A percentile compares a stretch with the other conserved stretches of the same genome.
phyloP scores from a whole-genome alignment of 2,888 invertebrate genomes.

The Calliopum simillimum region DNA sequence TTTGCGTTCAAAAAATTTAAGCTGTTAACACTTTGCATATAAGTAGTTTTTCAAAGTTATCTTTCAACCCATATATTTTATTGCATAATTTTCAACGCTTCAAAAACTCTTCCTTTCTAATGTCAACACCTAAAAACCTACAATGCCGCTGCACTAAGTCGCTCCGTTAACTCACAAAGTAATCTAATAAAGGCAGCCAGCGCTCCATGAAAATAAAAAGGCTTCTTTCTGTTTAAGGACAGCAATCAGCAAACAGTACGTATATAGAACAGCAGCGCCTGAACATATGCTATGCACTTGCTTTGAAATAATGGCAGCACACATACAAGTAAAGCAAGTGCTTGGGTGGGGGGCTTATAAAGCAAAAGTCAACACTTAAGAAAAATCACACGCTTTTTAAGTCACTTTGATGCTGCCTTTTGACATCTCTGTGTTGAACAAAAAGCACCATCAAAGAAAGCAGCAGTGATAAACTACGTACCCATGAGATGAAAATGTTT shows the following conservation, averaged over 20 bases:
- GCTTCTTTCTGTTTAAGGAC: not conserved
- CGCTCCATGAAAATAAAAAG: too few relatives aligned
- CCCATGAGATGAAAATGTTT: too few relatives aligned
- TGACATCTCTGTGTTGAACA: not conserved
- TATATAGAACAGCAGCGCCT: too few relatives aligned
- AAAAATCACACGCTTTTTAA: conserved; percentile 29
- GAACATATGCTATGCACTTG: too few relatives aligned
- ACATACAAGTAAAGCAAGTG: conserved; percentile 31
- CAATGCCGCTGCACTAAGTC: conserved; percentile 18
- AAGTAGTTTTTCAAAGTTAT: too few relatives aligned
- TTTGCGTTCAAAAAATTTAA: too few relatives aligned
- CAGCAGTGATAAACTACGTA: conserved; percentile 12
- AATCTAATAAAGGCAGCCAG: not conserved
- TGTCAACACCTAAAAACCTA: not conserved
- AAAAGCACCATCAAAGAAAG: not conserved
- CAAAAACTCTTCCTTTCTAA: not conserved
- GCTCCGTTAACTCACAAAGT: conserved; percentile 21
- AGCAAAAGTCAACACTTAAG: conserved; percentile 4
- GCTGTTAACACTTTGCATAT: too few relatives aligned
- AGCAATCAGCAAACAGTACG: not conserved
- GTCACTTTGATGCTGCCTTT: conserved; percentile 14
- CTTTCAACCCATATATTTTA: not conserved
- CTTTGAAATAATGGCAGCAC: not conserved
- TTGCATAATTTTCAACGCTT: not conserved
- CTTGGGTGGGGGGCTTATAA: too few relatives aligned